Percentiles rank a stretch among this genome's conserved stretches.
Conservation (phyloP, 2,888 invertebrate species). For the Oscheius sp. region DNA sequence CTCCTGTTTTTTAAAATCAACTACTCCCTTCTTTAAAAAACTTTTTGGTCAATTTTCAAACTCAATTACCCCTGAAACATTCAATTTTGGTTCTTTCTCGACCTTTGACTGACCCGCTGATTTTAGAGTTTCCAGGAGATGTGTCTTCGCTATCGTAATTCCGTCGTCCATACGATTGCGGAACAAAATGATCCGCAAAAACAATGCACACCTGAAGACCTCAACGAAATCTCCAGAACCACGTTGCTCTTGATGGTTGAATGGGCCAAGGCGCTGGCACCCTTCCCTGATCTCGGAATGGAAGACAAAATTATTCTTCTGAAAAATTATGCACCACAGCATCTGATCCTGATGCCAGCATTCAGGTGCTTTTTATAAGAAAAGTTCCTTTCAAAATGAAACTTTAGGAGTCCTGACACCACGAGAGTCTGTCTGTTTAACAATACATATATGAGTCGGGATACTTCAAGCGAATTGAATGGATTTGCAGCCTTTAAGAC, state of each 20-base stretch:
- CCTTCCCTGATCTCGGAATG: conserved; percentile 67
- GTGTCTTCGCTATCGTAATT: conserved; percentile 57
- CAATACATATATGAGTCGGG: conserved; percentile 65
- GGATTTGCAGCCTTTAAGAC: conserved; percentile 69
- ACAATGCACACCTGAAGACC: conserved; percentile 60
- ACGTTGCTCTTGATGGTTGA: conserved; percentile 69
- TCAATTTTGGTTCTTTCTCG: neutral
- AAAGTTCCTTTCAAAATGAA: neutral
- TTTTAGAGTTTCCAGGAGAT: conserved; percentile 43
- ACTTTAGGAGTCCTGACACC: conserved; percentile 54
- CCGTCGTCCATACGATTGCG: conserved; percentile 38
- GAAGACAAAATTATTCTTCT: conserved; percentile 67
- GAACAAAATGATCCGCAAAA: conserved; percentile 24
- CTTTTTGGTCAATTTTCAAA: no score
- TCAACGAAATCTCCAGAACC: conserved; percentile 68
- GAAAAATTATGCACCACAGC: conserved; percentile 70
- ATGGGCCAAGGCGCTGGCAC: conserved; percentile 66
- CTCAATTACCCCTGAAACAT: neutral
- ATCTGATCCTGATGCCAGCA: conserved; percentile 69
- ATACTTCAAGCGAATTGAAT: conserved; percentile 56
- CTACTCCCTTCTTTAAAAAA: no score
- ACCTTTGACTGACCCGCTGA: neutral
- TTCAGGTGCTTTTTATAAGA: conserved; percentile 42
- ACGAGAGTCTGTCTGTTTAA: conserved; percentile 67
- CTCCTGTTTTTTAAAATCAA: no score